Base-by-base conservation (phyloP, 2,797 vertebrate species). In the Coregonus suidteri region DNA sequence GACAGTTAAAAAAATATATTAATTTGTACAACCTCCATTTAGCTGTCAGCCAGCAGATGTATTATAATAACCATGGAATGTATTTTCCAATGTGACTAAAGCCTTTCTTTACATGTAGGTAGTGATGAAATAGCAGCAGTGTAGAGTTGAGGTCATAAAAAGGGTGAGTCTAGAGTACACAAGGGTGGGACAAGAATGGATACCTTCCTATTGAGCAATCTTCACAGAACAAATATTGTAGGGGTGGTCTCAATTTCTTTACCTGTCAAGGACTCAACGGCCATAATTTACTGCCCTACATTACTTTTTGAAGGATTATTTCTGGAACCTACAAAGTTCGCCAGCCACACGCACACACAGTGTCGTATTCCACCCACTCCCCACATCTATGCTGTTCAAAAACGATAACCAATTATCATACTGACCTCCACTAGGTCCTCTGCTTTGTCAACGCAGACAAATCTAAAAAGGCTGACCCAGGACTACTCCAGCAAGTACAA, bases 391-490 rank as follows among this genome's bases (percentile, higher is more conserved):
- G 5, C 66, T 7, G 64, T 51, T 70, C 5, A 35, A 16, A 35
- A 35, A 68, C 41, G 35, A 30, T 73, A 35, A 73, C 52, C 53
- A 14, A 18, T 35, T 69, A 9, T 69, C 15, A 35, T 41, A 35
- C 18, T 69, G 67, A 41, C 52, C 6, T 59, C 54, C 53, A 65
- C 73, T 84, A 88, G 83, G 83, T 85, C 31, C 85, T 88, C 72
- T 14, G 79, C 74, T 83, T 84, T 78, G 82, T 6, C 30, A 82
- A 84, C 81, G 3, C 72, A 59, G 31, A 69, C 77, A 76, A 73
- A 71, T 25, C 75, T 54, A 72, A 67, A 59, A n/a, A 75, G 75
- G 77, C 75, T 71, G 74, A 72, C 70, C 74, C 71, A 62, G 76
- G 31, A 59, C 68, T 75, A 62, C 70, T 54, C 14, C 84, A 79